Conservation (phyloP, 2,113 vertebrate genomes). For the Crotophaga sulcirostris region DNA sequence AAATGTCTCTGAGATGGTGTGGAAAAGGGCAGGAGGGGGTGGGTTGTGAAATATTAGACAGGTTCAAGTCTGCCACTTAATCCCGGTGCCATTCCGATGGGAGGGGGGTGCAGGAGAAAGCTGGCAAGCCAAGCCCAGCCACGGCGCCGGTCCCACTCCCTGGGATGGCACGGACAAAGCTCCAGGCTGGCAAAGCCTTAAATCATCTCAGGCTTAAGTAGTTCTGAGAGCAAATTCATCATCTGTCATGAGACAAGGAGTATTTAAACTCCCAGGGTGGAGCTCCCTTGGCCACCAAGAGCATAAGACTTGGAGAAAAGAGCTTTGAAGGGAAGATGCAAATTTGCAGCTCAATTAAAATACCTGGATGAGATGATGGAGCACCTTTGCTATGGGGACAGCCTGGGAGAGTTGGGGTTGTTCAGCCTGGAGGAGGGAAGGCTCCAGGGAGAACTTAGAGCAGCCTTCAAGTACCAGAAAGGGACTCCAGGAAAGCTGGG, state of each 20-base stretch:
- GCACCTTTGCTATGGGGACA: too few relatives aligned
- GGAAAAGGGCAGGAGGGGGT: conserved; percentile 72
- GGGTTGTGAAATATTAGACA: conserved; percentile 51
- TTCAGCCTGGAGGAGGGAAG: too few relatives aligned
- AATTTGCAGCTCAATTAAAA: neutral
- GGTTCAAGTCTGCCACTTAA: conserved; percentile 40
- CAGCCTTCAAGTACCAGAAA: too few relatives aligned
- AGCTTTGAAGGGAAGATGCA: neutral
- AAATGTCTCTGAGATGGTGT: conserved; percentile 60
- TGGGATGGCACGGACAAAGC: neutral
- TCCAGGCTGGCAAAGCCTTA: neutral
- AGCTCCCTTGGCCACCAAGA: neutral
- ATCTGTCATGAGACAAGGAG: fast-evolving
- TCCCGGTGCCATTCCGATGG: conserved; percentile 10
- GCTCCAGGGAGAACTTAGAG: too few relatives aligned
- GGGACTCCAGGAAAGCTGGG: too few relatives aligned
- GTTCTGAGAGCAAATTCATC: neutral
- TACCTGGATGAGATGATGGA: neutral
- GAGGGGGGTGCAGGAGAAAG: neutral
- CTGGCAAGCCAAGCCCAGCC: neutral
- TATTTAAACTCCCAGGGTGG: fast-evolving
- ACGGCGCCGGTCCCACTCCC: neutral
- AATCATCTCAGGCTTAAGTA: neutral
- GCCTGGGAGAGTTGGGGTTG: too few relatives aligned
- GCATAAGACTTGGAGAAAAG: neutral